Base-by-base conservation (phyloP, 1,140 invertebrate species). In the Dinoponera quadriceps region DNA sequence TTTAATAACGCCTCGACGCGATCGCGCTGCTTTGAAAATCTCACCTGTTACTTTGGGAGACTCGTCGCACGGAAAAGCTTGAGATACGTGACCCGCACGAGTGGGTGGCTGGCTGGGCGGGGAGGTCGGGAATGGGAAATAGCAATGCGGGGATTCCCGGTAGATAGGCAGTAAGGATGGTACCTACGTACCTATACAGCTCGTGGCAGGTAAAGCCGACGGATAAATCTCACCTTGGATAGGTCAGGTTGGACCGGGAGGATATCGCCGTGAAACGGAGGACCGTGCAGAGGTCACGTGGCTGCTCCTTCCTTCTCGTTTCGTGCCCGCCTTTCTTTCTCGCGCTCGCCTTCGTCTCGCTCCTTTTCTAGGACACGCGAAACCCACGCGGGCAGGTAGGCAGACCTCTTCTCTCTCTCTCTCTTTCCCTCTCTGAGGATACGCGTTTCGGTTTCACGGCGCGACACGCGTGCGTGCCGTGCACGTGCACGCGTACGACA, bases 181-280 rank as follows among this genome's bases (percentile, higher is more conserved):
- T 82, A 71, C 44, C 48, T 55, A 63, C 44, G 62, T 81, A 66
- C 48, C 59, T 80, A 71, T 78, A 85, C 85, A 88, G 87, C 84
- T 84, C 86, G 90, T 89, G 87, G 89, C 93, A 93, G 90, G 91
- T 92, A 93, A 92, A 91, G 90, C 89, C 90, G 89, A 73, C 85
- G 91, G 92, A 92, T 91, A 91, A 92, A 92, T 92, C 86, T 92
- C 88, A 91, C 88, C 90, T 92, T 93, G 89, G 90, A 91, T 91
- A 92, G 91, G 91, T 92, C 92, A 91, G 91, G 91, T 90, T 91
- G 89, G 89, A 80, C 85, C 85, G 82, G 82, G 74, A 89, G 84
- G 88, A 90, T 90, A 89, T 85, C 85, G 90, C 91, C 90, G 92
- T 89, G 89, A 87, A 87, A 87, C 88, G 83, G 81, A 86, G 87